Evolutionary conservation across 2,113 vertebrate genomes (phyloP).

Genomic region (Neopipo cinnamomea): DNA sequence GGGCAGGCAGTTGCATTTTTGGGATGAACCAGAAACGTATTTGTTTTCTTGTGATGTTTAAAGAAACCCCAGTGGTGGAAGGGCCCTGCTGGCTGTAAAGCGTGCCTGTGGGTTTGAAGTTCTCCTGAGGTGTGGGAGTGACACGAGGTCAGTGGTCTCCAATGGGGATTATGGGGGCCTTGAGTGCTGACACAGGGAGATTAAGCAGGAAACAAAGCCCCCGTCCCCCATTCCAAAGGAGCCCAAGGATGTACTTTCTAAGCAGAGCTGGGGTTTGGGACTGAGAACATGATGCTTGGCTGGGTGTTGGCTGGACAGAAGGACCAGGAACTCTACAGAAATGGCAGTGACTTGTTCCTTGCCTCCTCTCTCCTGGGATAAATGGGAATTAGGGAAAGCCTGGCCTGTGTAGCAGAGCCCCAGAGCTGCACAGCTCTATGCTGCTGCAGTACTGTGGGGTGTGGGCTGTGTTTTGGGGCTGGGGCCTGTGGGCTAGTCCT

Average conservation of each 20-base stretch:
- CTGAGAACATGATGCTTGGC: not conserved
- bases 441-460: accelerated
- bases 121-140: not conserved
- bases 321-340: not conserved
- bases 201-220: not conserved
- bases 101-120: accelerated
- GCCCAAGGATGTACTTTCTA: not conserved
- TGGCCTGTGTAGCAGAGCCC: not conserved
- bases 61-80: not conserved
- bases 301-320: not conserved
- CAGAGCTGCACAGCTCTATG: too few species aligned
- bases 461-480: not conserved
- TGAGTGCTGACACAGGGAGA: not conserved
- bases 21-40: not conserved
- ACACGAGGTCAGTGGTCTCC: not conserved
- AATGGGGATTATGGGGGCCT: accelerated
- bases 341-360: not conserved
- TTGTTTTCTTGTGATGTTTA: not conserved
- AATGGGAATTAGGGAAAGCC: not conserved
- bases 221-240: not conserved
- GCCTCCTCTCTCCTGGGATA: not conserved
- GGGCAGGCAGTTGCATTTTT: not conserved
- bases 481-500: not conserved
- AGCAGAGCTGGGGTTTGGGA: not conserved
- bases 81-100: not conserved